Percentiles rank a stretch among this genome's conserved stretches.
phyloP scores from a whole-genome alignment of 2,113 vertebrate species.

The Copsychus sechellarum region DNA sequence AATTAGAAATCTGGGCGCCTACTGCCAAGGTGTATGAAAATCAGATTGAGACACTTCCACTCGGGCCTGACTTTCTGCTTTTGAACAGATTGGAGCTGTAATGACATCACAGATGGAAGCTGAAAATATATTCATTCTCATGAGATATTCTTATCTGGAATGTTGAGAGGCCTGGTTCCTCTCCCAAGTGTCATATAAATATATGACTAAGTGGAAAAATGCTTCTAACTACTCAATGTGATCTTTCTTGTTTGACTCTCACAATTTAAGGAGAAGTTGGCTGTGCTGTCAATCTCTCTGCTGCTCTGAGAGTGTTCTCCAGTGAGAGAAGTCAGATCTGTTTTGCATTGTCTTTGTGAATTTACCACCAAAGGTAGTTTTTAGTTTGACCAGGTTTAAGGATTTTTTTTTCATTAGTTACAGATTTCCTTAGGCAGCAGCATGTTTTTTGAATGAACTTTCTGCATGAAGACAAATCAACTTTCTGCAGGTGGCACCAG shows the following conservation, averaged over 20 bases:
- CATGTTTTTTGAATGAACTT: background rate
- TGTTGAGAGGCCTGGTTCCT: background rate
- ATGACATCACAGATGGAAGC: constrained; percentile 55
- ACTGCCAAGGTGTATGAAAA: background rate
- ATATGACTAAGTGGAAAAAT: background rate
- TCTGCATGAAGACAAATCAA: background rate
- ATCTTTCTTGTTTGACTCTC: background rate
- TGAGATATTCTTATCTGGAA: constrained; percentile 9
- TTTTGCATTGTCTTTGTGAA: background rate
- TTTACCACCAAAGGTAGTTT: background rate
- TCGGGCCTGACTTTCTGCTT: background rate
- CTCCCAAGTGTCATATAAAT: background rate
- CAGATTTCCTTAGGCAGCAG: background rate
- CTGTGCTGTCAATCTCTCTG: background rate
- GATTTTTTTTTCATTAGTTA: background rate
- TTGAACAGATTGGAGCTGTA: constrained; percentile 38
- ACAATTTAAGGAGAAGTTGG: background rate
- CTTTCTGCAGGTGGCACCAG: background rate
- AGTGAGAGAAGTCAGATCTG: background rate
- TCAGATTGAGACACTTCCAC: background rate
- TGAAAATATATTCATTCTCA: constrained; percentile 28
- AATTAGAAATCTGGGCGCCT: background rate
- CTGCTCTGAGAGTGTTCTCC: background rate
- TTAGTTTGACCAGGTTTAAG: background rate
- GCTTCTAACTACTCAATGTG: background rate